A percentile compares a stretch with the other conserved stretches of the same genome.
phyloP scores from a whole-genome alignment of 2,888 invertebrate genomes.

The Leucophenga montana region DNA sequence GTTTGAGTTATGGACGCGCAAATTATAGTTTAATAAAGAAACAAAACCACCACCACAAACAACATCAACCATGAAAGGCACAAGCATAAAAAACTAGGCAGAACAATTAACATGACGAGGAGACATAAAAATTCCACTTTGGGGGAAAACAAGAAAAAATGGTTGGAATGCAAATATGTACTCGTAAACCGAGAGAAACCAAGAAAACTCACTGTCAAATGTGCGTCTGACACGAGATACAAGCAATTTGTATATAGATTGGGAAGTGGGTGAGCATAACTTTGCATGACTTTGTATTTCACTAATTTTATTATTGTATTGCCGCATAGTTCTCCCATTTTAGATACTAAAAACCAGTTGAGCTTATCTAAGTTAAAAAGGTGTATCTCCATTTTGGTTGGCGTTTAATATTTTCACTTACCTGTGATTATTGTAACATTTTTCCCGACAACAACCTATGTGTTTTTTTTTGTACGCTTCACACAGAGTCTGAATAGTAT shows the following conservation, averaged over 20 bases:
- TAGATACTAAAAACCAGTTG: too few species aligned
- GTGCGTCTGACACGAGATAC: slow-evolving; percentile 11
- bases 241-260: background rate
- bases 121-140: slow-evolving; percentile 56
- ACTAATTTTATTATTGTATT: slow-evolving; percentile 21
- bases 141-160: background rate
- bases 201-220: slow-evolving; percentile 10
- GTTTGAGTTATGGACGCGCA: slow-evolving; percentile 55
- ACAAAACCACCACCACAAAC: slow-evolving; percentile 32
- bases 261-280: background rate
- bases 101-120: slow-evolving; percentile 67
- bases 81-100: slow-evolving; percentile 33
- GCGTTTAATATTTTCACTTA: slow-evolving; percentile 7
- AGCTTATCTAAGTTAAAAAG: background rate
- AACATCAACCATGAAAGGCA: slow-evolving; percentile 30
- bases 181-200: background rate
- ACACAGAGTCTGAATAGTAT: too few species aligned
- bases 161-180: background rate
- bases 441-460: too few species aligned
- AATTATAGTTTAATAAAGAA: slow-evolving; percentile 57
- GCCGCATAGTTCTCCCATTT: too few species aligned
- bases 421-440: background rate
- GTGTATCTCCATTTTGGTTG: slow-evolving; percentile 6
- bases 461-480: too few species aligned
- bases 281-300: slow-evolving; percentile 22